Conservation (phyloP, 2,888 invertebrate species). For the Idaea dimidiata region DNA sequence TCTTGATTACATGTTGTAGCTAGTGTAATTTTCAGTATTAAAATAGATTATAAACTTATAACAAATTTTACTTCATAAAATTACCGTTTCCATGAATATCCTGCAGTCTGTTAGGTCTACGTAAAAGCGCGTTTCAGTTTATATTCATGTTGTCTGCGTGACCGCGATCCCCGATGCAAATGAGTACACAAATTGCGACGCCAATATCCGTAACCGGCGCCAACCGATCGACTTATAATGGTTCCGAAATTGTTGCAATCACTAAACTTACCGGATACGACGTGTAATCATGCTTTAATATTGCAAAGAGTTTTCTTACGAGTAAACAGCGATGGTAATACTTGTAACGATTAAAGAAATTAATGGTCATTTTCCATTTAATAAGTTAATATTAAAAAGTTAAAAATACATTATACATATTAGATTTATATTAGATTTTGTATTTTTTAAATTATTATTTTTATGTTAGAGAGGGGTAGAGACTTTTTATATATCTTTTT, state of each 20-base stretch:
- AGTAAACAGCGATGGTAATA: neutral
- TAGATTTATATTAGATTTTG: too few relatives aligned
- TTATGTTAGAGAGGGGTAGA: too few relatives aligned
- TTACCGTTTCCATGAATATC: conserved; percentile 13
- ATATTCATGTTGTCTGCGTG: conserved; percentile 67
- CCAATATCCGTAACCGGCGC: conserved; percentile 62
- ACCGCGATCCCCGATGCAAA: conserved; percentile 64
- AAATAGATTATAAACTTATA: too few relatives aligned
- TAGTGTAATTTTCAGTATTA: too few relatives aligned
- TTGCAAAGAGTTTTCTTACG: neutral
- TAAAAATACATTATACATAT: too few relatives aligned
- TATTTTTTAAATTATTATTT: too few relatives aligned
- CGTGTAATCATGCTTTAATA: neutral
- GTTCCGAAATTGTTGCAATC: conserved; percentile 57
- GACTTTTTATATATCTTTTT: too few relatives aligned
- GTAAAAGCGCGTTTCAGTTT: conserved; percentile 51
- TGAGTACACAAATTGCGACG: conserved; percentile 67
- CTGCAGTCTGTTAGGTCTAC: conserved; percentile 25
- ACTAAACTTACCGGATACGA: conserved; percentile 36
- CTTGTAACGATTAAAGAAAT: neutral
- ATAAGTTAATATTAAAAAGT: too few relatives aligned
- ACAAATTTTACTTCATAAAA: too few relatives aligned
- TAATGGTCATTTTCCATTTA: too few relatives aligned
- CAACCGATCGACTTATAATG: conserved; percentile 63
- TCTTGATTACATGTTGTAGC: too few relatives aligned